Evolutionary conservation across 2,888 invertebrate genomes (phyloP).

Genomic region (Monochamus alternatus): DNA sequence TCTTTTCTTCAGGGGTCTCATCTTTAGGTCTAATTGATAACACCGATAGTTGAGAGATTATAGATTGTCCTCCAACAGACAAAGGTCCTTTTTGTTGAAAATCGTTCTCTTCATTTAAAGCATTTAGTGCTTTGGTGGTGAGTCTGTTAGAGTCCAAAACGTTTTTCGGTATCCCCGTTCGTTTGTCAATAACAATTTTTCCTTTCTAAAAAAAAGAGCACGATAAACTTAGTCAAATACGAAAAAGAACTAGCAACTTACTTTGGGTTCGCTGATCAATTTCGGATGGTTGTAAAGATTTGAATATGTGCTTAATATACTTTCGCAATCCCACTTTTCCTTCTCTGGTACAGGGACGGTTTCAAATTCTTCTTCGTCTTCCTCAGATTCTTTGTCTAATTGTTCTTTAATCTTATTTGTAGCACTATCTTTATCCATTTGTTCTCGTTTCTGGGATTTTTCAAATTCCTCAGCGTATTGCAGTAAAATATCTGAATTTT

Average conservation of each 20-base stretch:
- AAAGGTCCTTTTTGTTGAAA: slow-evolving; percentile 70
- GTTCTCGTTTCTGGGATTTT: slow-evolving; percentile 73
- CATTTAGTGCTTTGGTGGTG: slow-evolving; percentile 80
- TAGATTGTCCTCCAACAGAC: slow-evolving; percentile 77
- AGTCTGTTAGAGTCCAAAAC: slow-evolving; percentile 77
- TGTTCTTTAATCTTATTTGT: slow-evolving; percentile 59
- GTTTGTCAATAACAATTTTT: slow-evolving; percentile 76
- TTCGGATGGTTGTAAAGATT: slow-evolving; percentile 95
- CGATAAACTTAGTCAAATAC: not conserved
- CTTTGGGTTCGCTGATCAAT: slow-evolving; percentile 83
- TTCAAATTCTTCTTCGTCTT: slow-evolving; percentile 75
- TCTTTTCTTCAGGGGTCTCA: slow-evolving; percentile 85
- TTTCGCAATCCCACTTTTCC: slow-evolving; percentile 92
- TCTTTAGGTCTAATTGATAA: slow-evolving; percentile 82
- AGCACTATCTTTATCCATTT: slow-evolving; percentile 73
- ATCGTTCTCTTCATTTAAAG: slow-evolving; percentile 74
- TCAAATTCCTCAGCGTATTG: slow-evolving; percentile 85
- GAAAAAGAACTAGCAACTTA: slow-evolving; percentile 59
- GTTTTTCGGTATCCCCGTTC: slow-evolving; percentile 84
- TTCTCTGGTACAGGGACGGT: slow-evolving; percentile 77
- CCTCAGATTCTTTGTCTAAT: slow-evolving; percentile 59
- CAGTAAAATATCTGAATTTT: slow-evolving; percentile 80
- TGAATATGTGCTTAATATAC: slow-evolving; percentile 91
- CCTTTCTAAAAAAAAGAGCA: slow-evolving; percentile 57
- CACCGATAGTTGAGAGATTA: slow-evolving; percentile 80